Evolutionary conservation across 2,113 vertebrate species (phyloP).

Genomic region (Ranitomeya variabilis): DNA sequence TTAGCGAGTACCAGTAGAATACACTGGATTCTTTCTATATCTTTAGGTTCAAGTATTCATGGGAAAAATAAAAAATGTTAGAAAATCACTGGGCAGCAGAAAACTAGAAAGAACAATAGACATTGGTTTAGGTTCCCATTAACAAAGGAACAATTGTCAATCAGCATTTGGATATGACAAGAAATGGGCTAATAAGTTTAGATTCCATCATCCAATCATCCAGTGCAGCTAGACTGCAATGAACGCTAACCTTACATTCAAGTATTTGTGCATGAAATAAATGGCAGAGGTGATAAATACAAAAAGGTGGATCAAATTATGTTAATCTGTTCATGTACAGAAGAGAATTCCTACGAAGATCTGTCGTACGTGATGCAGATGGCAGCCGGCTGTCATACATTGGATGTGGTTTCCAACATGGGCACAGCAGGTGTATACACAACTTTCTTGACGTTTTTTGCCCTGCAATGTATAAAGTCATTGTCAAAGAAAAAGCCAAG

Average conservation of each 20-base stretch:
- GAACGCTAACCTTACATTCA: background rate
- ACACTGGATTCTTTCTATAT: background rate
- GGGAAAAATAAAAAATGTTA: background rate
- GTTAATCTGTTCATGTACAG: background rate
- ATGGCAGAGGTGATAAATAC: background rate
- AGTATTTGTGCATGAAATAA: background rate
- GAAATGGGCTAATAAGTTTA: background rate
- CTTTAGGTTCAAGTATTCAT: background rate
- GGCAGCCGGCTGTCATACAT: constrained; percentile 68
- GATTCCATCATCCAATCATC: too few relatives aligned
- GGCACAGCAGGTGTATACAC: constrained; percentile 70
- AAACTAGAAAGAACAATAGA: background rate
- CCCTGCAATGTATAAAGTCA: constrained; percentile 61
- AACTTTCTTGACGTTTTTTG: constrained; percentile 64
- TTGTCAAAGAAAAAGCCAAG: background rate
- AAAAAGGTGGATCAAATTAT: background rate
- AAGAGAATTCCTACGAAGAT: background rate
- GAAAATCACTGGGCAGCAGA: background rate
- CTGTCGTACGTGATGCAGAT: background rate
- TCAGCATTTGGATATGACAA: background rate
- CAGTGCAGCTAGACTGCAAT: background rate
- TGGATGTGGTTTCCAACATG: constrained; percentile 72
- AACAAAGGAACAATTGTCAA: background rate
- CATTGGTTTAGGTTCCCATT: background rate
- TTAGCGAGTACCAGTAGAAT: background rate